Evolutionary conservation across 2,888 invertebrate genomes (phyloP).

Genomic region (Keiferia lycopersicella): DNA sequence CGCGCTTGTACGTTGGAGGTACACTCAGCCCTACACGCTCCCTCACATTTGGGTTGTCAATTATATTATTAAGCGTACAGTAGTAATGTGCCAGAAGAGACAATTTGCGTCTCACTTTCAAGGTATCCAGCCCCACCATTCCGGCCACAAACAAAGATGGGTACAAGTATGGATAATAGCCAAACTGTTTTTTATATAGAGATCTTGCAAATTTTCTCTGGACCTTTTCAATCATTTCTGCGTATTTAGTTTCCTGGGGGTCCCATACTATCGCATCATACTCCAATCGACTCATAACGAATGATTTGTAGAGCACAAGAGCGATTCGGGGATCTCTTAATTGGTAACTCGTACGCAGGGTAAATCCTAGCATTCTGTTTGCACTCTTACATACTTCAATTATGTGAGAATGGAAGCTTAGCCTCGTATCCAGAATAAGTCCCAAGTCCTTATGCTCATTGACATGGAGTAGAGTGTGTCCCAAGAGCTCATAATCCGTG

Average conservation of each 20-base stretch:
- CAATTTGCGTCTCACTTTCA: constrained; percentile 16
- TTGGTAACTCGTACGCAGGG: background rate
- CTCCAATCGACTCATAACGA: constrained; percentile 22
- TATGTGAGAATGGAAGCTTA: constrained; percentile 2
- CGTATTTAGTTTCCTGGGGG: constrained; percentile 22
- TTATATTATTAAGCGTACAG: too few relatives aligned
- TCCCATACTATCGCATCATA: constrained; percentile 25
- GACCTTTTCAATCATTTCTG: constrained; percentile 10
- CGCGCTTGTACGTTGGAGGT: too few relatives aligned
- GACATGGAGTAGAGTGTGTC: background rate
- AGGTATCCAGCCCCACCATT: constrained; percentile 19
- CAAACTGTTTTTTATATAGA: constrained; percentile 21
- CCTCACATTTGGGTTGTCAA: too few relatives aligned
- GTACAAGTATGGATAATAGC: constrained; percentile 24
- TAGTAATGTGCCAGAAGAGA: background rate
- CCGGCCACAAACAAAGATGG: constrained; percentile 21
- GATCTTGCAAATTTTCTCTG: constrained; percentile 27
- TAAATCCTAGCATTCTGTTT: constrained; percentile 11
- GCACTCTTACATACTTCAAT: constrained; percentile 2
- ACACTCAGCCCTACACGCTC: too few relatives aligned
- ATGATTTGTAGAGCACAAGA: constrained; percentile 20
- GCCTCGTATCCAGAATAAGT: background rate
- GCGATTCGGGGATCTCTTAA: background rate
- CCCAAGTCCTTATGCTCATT: background rate
- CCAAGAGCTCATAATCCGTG: background rate